Base-by-base conservation (phyloP, 2,888 invertebrate genomes). In the Vanessa cardui region DNA sequence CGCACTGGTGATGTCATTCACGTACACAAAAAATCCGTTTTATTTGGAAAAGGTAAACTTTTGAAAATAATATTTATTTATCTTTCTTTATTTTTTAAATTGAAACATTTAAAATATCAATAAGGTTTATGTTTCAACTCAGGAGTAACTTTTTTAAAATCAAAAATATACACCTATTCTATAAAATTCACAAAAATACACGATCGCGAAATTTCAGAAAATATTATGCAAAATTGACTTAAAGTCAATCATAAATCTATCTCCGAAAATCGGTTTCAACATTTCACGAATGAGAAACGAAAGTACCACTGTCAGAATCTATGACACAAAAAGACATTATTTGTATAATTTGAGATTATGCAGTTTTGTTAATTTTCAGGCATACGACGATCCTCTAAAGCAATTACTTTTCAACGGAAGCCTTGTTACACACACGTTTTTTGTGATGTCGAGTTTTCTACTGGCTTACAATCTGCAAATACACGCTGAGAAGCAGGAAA, bases 361-460 rank as follows among this genome's bases (percentile, higher is more conserved):
- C 18, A n/a, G n/a, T n/a, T 7, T n/a, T 47, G 8, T 18, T 39
- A 4, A 15, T 54, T 6, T 80, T 4, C 82, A 92, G 92, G 74
- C 89, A 0, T 89, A 88, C 73, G 86, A 88, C 1, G 89, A 90
- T 58, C 86, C 83, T 0, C 26, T 82, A 2, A 90, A 88, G 70
- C 89, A 90, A 72, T 77, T 91, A 18, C 73, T 91, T 6, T 89
- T 83, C 76, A 91, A 90, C 73, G 92, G 92, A 7, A 85, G 75
- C 62, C 72, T 92, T 62, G 87, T 91, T 60, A 87, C 83, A 8
- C 85, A 84, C 66, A 90, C 90, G 0, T 92, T 90, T 80, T 90
- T 92, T 79, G 79, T 90, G 21, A 89, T 90, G 87, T 90, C 91
- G 12, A 84, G 85, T 64, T 91, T 91, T 72, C 81, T 92, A 5